Base-by-base conservation (phyloP, 2,797 vertebrate species). In the Hypotaenidia philippensis region DNA sequence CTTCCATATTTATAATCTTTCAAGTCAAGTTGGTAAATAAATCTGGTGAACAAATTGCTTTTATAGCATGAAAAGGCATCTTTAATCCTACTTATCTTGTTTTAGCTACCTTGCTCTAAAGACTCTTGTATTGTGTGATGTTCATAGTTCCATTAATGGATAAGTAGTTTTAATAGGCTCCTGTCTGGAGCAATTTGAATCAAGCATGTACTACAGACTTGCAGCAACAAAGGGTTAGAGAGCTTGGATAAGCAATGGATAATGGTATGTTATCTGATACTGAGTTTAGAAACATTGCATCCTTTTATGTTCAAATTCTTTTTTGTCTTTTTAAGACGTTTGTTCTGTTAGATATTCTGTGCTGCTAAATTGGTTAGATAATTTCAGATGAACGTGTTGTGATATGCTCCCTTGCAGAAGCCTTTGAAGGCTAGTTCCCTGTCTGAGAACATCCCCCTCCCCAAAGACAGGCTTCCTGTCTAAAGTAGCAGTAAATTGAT, bases 71-170 rank as follows among this genome's bases (percentile, higher is more conserved):
- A 70, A 83, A 77, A 86, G 22, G 5, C 50, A 53, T 53, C 38
- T 94, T 93, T 91, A 60, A 49, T 93, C 38, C 18, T 85, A 5
- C 26, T 86, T 87, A 59, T 5, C 41, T 87, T 83, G 19, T 29
- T 77, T 77, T 75, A 68, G 75, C 23, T 71, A 75, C n/a, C 8
- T n/a, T 52, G 20, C 20, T 92, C 25, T 84, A 56, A 93, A 80
- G 49, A 49, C 49, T 49, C 70, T 7, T 57, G 25, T 47, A 27
- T 40, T 71, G 26, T 81, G 34, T 87, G 74, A 63, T 76, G 41
- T 69, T 91, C 2, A 0, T n/a, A 34, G 61, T 63, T 68, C 38
- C 22, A 29, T 75, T 81, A 91, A 50, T 4, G 6, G 60, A 63
- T 55, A 72, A 83, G 61, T 29, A 49, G 31, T 38, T 44, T 40